A percentile compares a stretch with the other conserved stretches of the same genome.
Conservation (phyloP, 2,888 invertebrate genomes). For the Pheosia gnoma region DNA sequence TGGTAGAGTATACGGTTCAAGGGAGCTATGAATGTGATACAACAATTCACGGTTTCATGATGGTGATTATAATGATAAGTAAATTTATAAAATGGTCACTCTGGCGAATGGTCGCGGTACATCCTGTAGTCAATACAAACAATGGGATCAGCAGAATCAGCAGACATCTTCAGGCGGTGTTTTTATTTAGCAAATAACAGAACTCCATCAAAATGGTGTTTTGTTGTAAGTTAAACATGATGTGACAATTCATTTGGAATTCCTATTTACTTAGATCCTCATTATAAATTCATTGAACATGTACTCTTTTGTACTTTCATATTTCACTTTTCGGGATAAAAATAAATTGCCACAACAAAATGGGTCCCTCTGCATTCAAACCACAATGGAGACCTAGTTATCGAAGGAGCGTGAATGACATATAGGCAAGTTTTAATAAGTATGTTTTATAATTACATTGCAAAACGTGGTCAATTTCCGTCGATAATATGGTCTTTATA, state of each 20-base stretch:
- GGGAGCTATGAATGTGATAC: constrained; percentile 13
- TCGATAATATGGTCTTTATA: not conserved
- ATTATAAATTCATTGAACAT: no score
- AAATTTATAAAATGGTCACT: constrained; percentile 24
- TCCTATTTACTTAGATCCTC: not conserved
- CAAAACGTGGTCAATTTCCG: not conserved
- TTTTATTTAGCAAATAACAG: constrained; percentile 21
- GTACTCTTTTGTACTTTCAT: not conserved
- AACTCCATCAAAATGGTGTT: constrained; percentile 26
- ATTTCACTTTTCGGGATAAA: constrained; percentile 11
- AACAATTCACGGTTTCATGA: not conserved
- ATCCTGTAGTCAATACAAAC: constrained; percentile 31
- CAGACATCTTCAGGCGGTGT: constrained; percentile 38
- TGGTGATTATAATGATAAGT: not conserved
- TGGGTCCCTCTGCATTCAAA: constrained; percentile 28
- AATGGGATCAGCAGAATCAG: constrained; percentile 39
- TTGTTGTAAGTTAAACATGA: constrained; percentile 56
- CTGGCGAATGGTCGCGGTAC: constrained; percentile 29
- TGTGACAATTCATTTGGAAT: constrained; percentile 47
- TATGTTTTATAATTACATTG: not conserved
- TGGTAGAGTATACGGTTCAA: constrained; percentile 7
- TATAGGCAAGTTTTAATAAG: not conserved
- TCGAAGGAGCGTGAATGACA: not conserved
- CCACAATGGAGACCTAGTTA: not conserved
- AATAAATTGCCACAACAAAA: constrained; percentile 43